These are phyloP conservation scores for Cottoperca gobio DNA, from an alignment of 2,797 vertebrate species.

Conservation along the genomic window DNA sequence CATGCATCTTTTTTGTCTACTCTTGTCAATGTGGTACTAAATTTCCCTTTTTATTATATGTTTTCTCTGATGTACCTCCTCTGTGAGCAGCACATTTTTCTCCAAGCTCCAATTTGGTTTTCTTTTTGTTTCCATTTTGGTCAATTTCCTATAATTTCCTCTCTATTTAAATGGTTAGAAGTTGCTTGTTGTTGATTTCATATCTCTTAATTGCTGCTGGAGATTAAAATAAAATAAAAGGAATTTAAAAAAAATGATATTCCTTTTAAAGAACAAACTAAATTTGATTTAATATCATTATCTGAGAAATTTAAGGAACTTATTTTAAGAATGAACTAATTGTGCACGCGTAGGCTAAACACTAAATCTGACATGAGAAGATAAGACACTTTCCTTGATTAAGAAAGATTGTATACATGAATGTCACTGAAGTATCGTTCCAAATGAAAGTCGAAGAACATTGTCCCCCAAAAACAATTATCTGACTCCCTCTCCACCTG, in stretches of 20 bases:
- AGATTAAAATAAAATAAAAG: slow-evolving; percentile 22
- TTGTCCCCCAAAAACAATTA: neutral
- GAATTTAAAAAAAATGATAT: slow-evolving; percentile 27
- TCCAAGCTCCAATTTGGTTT: slow-evolving; percentile 47
- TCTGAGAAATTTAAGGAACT: slow-evolving; percentile 22
- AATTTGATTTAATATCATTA: neutral
- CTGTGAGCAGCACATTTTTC: slow-evolving; percentile 40
- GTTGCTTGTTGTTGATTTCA: slow-evolving; percentile 52
- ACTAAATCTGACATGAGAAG: neutral
- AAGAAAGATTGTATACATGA: neutral
- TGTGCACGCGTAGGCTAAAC: neutral
- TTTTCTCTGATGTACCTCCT: slow-evolving; percentile 51
- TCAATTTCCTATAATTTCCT: slow-evolving; percentile 26
- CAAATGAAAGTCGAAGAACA: slow-evolving; percentile 3
- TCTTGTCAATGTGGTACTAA: slow-evolving; percentile 54
- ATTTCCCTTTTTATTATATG: slow-evolving; percentile 46
- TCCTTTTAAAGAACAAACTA: slow-evolving; percentile 12
- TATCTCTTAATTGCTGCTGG: slow-evolving; percentile 54
- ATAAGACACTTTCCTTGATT: neutral
- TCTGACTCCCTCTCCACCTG: neutral
- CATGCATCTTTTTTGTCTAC: slow-evolving; percentile 61
- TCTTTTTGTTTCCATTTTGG: slow-evolving; percentile 57
- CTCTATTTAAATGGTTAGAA: slow-evolving; percentile 41
- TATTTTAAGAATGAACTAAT: slow-evolving; percentile 27
- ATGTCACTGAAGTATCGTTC: slow-evolving; percentile 3